phyloP scores from a whole-genome alignment of 2,113 vertebrate genomes.

The Ramphastos sulfuratus region DNA sequence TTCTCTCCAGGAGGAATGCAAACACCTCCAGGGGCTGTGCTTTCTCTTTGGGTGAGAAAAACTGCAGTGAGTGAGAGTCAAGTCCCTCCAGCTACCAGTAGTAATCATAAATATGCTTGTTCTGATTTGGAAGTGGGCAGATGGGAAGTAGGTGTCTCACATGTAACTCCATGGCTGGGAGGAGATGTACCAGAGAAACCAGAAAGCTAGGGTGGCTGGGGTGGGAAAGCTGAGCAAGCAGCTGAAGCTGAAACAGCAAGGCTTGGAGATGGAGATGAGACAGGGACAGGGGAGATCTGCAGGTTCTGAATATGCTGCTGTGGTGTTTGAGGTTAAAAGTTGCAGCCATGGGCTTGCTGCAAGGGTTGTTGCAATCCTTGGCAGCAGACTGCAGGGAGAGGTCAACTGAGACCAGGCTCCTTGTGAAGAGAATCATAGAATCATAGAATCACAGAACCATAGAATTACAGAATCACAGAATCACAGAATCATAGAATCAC shows the following conservation, averaged over 20 bases:
- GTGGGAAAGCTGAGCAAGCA: not conserved
- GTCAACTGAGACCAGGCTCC: not conserved
- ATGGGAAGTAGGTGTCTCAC: slow-evolving; percentile 49
- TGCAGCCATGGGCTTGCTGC: not conserved
- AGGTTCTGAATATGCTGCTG: rapidly evolving
- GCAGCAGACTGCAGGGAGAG: not conserved
- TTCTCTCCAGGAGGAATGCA: not conserved
- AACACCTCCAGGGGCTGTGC: not conserved
- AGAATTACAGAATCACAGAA: no score
- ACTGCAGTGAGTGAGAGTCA: not conserved
- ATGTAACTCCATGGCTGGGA: not conserved
- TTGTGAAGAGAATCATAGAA: not conserved
- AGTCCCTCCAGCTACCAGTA: not conserved
- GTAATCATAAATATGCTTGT: not conserved
- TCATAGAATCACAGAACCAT: no score
- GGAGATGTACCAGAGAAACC: slow-evolving; percentile 15
- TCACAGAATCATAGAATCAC: no score
- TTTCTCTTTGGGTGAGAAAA: not conserved
- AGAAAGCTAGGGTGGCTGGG: not conserved
- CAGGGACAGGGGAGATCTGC: not conserved
- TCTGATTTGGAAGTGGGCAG: slow-evolving; percentile 35
- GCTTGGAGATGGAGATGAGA: not conserved
- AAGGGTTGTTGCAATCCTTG: no score
- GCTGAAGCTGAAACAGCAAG: not conserved
- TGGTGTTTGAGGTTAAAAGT: not conserved